phyloP scores from a whole-genome alignment of 2,113 vertebrate species.

The Catharus minimus region DNA sequence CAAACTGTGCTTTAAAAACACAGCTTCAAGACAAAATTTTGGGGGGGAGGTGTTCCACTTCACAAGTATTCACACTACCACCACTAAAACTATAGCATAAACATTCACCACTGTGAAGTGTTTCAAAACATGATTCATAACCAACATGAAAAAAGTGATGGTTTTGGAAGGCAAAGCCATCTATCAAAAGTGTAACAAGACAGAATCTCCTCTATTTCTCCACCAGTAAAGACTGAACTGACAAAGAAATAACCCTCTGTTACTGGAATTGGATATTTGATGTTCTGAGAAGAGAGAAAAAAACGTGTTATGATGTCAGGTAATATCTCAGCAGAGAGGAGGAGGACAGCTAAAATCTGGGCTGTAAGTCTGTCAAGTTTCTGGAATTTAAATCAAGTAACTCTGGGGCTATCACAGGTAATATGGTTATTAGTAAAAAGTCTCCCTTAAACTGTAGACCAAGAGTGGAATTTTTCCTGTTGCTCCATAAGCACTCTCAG shows the following conservation, averaged over 20 bases:
- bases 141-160: background rate
- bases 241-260: background rate
- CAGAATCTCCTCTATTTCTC: background rate
- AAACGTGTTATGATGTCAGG: fast-evolving
- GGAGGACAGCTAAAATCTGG: background rate
- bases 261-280: background rate
- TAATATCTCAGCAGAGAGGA: background rate
- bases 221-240: background rate
- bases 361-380: background rate
- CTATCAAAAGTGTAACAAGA: background rate
- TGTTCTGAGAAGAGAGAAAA: background rate
- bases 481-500: background rate
- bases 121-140: background rate
- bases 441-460: background rate
- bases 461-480: background rate
- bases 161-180: background rate
- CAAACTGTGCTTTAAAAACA: background rate
- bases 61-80: background rate
- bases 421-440: background rate
- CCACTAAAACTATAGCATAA: background rate
- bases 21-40: background rate
- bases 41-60: fast-evolving
- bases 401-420: background rate
- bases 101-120: background rate
- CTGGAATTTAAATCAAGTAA: background rate